These are phyloP conservation scores for Masticophis lateralis DNA, from an alignment of 2,797 vertebrate genomes.

Conservation along the genomic window DNA sequence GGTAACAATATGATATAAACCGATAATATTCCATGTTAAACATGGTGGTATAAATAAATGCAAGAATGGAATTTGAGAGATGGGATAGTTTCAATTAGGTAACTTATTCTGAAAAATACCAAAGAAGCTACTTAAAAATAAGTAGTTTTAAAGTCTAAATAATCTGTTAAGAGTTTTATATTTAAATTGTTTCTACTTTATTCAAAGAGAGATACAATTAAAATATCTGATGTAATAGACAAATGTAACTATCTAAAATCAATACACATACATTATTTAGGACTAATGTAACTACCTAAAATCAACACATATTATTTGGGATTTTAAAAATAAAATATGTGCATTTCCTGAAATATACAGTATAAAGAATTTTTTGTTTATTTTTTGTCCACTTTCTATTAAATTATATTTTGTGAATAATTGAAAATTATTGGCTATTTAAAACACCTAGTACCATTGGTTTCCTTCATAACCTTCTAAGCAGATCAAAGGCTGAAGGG, in stretches of 20 bases:
- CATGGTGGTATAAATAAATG: not conserved
- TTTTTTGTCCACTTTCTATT: not conserved
- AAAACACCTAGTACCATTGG: not conserved
- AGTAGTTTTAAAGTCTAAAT: conserved; percentile 1
- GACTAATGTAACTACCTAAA: not conserved
- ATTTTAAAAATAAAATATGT: not conserved
- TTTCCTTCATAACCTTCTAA: not conserved
- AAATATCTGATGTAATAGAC: not conserved
- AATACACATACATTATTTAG: not conserved
- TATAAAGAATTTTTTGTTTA: not conserved
- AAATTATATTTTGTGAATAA: not conserved
- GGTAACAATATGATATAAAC: not conserved
- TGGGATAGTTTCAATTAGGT: not conserved
- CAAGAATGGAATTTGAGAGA: not conserved
- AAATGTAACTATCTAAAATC: not conserved
- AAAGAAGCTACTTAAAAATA: not conserved
- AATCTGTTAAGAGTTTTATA: not conserved
- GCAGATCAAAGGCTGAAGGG: conserved; percentile 13
- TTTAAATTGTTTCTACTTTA: not conserved
- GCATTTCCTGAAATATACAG: not conserved
- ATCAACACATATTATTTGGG: not conserved
- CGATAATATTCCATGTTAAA: conserved; percentile 2
- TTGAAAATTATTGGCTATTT: conserved; percentile 2
- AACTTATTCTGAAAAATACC: not conserved
- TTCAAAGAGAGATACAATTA: not conserved